Conservation (phyloP, 2,888 invertebrate species). For the Plebejus melissa region DNA sequence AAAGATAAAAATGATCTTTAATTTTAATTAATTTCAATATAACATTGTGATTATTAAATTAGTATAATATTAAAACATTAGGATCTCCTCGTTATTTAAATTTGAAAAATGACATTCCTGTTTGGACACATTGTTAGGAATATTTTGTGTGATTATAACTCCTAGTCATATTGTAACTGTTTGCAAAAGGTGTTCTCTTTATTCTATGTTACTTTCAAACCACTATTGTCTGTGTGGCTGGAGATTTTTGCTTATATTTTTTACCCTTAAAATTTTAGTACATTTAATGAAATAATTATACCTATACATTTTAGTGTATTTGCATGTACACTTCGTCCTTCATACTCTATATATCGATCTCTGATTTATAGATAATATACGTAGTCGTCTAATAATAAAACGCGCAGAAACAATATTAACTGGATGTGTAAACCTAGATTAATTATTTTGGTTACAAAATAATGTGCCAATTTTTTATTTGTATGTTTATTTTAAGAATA, state of each 20-base stretch:
- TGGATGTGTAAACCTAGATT: conserved; percentile 27
- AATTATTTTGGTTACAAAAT: conserved; percentile 32
- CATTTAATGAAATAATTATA: neutral
- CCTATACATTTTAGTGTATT: neutral
- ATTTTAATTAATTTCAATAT: conserved; percentile 25
- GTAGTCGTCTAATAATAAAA: neutral
- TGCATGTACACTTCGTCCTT: neutral
- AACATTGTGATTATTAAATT: neutral
- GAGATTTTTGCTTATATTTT: neutral
- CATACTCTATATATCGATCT: neutral
- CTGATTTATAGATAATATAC: neutral
- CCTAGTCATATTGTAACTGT: conserved; percentile 41
- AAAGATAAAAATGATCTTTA: conserved; percentile 26
- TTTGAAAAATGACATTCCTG: neutral
- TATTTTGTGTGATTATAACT: conserved; percentile 36
- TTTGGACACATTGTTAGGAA: conserved; percentile 7
- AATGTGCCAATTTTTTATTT: conserved; percentile 37
- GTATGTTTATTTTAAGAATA: conserved; percentile 36
- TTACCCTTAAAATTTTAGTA: neutral
- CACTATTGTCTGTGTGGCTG: conserved; percentile 1
- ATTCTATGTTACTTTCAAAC: neutral
- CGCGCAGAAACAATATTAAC: conserved; percentile 26
- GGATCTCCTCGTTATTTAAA: neutral
- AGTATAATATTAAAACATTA: neutral
- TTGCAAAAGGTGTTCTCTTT: neutral